A percentile compares a stretch with the other conserved stretches of the same genome.
Conservation (phyloP, 2,888 invertebrate genomes). For the Pilophorus perplexus region DNA sequence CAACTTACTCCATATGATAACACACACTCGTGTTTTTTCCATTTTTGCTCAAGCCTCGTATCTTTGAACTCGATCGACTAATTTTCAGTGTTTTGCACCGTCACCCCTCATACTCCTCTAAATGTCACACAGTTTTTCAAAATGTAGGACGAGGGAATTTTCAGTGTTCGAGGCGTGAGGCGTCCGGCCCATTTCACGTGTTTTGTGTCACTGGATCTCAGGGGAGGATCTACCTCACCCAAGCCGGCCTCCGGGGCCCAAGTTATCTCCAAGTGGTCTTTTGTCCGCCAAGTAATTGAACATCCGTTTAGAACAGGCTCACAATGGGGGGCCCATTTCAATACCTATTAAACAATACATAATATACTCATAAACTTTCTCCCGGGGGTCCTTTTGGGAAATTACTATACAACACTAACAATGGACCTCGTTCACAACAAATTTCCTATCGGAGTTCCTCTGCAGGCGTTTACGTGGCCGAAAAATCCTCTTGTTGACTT, state of each 20-base stretch:
- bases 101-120: neutral
- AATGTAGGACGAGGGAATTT: too few relatives aligned
- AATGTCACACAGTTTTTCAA: too few relatives aligned
- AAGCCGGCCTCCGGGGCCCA: neutral
- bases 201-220: neutral
- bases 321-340: neutral
- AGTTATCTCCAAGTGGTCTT: neutral
- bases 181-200: neutral
- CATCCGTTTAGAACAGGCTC: constrained; percentile 17
- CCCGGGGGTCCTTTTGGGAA: neutral
- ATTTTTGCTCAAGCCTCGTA: too few relatives aligned
- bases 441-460: neutral
- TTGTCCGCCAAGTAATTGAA: constrained; percentile 14
- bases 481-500: neutral
- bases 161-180: too few relatives aligned
- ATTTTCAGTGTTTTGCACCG: too few relatives aligned
- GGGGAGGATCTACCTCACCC: too few relatives aligned
- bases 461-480: neutral
- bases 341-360: constrained; percentile 17
- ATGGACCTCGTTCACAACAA: constrained; percentile 4
- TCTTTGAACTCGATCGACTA: too few relatives aligned
- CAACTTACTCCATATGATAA: too few relatives aligned
- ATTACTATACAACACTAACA: constrained; percentile 13
- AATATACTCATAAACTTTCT: constrained; percentile 18
- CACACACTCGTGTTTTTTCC: too few relatives aligned